phyloP scores from a whole-genome alignment of 2,797 vertebrate genomes.

The Chelon labrosus region DNA sequence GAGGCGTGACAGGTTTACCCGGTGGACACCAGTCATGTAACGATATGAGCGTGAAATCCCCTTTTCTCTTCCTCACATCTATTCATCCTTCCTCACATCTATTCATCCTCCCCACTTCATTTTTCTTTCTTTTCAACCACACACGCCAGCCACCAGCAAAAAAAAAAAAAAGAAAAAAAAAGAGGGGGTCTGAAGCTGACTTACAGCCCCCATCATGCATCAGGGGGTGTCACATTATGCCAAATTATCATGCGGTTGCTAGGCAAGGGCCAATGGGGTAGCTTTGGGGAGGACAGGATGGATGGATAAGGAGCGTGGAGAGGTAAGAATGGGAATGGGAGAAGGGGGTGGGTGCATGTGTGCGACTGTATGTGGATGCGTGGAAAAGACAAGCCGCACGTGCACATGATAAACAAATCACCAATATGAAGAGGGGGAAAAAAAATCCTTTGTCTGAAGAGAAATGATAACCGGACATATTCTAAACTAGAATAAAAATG shows the following conservation, averaged over 20 bases:
- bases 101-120: constrained; percentile 61
- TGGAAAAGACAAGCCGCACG: constrained; percentile 12
- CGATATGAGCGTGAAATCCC: constrained; percentile 77
- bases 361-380: constrained; percentile 31
- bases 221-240: constrained; percentile 84
- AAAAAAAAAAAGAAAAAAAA: constrained; percentile 1
- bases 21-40: constrained; percentile 77
- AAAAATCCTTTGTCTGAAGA: constrained; percentile 19
- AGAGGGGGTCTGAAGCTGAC: constrained; percentile 57
- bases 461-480: neutral
- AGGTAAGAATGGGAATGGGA: constrained; percentile 69
- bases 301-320: constrained; percentile 77
- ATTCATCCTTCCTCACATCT: constrained; percentile 63
- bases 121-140: constrained; percentile 67
- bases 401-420: constrained; percentile 46
- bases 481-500: neutral
- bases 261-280: constrained; percentile 81
- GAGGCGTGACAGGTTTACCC: constrained; percentile 72
- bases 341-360: constrained; percentile 51
- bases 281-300: constrained; percentile 68
- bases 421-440: neutral
- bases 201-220: constrained; percentile 80
- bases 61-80: constrained; percentile 60
- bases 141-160: constrained; percentile 59
- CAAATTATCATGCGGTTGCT: constrained; percentile 86